Conservation (phyloP, 2,797 vertebrate genomes). For the Neostethus bicornis region DNA sequence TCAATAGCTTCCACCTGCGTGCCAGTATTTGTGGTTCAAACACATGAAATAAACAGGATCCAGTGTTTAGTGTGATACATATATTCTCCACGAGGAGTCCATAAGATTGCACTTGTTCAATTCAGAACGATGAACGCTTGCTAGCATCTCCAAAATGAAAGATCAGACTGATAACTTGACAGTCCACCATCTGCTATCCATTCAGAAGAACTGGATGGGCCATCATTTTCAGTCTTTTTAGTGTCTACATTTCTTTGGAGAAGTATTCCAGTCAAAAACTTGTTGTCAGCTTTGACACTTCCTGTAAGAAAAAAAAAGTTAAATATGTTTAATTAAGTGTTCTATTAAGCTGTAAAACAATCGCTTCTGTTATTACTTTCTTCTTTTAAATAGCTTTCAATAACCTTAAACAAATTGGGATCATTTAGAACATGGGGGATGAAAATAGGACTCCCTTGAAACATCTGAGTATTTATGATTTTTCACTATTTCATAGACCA, state of each 20-base stretch:
- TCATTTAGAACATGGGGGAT: no score
- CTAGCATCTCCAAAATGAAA: slow-evolving; percentile 32
- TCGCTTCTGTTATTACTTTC: neutral
- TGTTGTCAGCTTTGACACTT: slow-evolving; percentile 23
- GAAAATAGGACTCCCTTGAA: no score
- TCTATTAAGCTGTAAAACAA: neutral
- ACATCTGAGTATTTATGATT: no score
- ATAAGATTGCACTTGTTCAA: slow-evolving; percentile 60
- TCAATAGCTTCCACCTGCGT: slow-evolving; percentile 50
- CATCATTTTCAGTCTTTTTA: slow-evolving; percentile 5
- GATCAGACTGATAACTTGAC: no score
- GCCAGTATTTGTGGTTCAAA: slow-evolving; percentile 33
- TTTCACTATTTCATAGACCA: no score
- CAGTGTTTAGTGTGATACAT: slow-evolving; percentile 60
- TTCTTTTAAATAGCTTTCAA: neutral
- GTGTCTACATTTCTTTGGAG: slow-evolving; percentile 30
- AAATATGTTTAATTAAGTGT: neutral
- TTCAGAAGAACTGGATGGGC: slow-evolving; percentile 20
- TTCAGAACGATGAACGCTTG: slow-evolving; percentile 31
- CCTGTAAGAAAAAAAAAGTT: slow-evolving; percentile 35
- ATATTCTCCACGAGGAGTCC: slow-evolving; percentile 43
- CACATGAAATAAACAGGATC: slow-evolving; percentile 29
- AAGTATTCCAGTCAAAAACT: slow-evolving; percentile 15
- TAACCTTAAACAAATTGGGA: no score
- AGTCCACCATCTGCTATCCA: slow-evolving; percentile 5